These are phyloP conservation scores for Amitus sp. DNA, from an alignment of 2,888 invertebrate species.

Conservation along the genomic window DNA sequence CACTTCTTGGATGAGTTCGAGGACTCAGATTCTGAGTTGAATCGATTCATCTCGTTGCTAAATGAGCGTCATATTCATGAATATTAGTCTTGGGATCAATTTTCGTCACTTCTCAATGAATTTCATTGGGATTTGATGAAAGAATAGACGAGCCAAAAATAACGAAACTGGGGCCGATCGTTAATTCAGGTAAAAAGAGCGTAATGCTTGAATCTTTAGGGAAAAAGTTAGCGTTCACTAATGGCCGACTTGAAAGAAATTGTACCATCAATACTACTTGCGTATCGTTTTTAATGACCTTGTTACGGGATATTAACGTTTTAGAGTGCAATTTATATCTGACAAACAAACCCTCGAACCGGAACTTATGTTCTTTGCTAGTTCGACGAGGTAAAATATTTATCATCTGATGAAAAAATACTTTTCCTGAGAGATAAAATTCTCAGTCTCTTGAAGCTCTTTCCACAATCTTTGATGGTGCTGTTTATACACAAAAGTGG, in stretches of 20 bases:
- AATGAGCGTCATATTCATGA: no score
- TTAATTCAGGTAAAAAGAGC: constrained; percentile 39
- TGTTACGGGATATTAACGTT: constrained; percentile 22
- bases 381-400: constrained; percentile 27
- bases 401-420: constrained; percentile 16
- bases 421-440: constrained; percentile 11
- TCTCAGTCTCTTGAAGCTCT: neutral
- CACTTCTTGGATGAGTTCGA: no score
- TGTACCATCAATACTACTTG: constrained; percentile 37
- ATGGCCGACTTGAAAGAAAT: constrained; percentile 33
- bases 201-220: constrained; percentile 42
- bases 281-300: constrained; percentile 32
- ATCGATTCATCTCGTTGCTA: no score
- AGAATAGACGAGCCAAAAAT: constrained; percentile 40
- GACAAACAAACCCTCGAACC: constrained; percentile 29
- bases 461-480: no score
- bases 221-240: constrained; percentile 37
- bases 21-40: no score
- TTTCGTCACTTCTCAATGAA: no score
- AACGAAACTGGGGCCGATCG: constrained; percentile 30
- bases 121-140: constrained; percentile 35
- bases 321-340: constrained; percentile 32
- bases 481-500: no score
- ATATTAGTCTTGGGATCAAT: no score
- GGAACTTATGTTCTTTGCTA: constrained; percentile 23